phyloP scores from a whole-genome alignment of 2,888 invertebrate genomes.

The Caenorhabditis angaria region DNA sequence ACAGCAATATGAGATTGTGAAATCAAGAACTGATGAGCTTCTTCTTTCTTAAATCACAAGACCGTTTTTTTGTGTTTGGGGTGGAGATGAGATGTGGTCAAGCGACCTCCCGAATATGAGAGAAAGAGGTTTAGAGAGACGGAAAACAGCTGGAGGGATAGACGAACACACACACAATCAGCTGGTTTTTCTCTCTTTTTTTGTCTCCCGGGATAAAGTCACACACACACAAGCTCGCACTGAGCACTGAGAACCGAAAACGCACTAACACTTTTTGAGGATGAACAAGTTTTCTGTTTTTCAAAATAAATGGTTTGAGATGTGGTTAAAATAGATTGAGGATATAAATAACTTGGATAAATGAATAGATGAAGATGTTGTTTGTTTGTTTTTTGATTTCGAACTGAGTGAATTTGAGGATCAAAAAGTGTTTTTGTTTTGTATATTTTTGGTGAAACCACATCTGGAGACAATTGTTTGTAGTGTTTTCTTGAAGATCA shows the following conservation, averaged over 20 bases:
- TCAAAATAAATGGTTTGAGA: too few species aligned
- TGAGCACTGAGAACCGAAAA: slow-evolving; percentile 27
- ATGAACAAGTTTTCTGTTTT: neutral
- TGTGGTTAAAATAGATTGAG: slow-evolving; percentile 34
- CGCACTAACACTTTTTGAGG: slow-evolving; percentile 8
- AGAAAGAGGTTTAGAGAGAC: slow-evolving; percentile 33
- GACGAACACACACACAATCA: slow-evolving; percentile 19
- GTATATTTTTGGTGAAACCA: neutral
- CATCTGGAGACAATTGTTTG: neutral
- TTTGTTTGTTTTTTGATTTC: neutral
- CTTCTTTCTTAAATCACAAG: slow-evolving; percentile 5
- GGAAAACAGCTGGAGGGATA: neutral
- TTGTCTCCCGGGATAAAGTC: neutral
- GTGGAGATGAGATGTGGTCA: slow-evolving; percentile 33
- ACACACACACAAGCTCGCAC: slow-evolving; percentile 21
- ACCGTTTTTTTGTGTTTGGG: slow-evolving; percentile 4
- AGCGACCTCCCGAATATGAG: slow-evolving; percentile 16
- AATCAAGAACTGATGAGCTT: neutral
- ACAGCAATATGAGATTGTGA: neutral
- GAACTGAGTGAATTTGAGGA: too few species aligned
- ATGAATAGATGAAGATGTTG: neutral
- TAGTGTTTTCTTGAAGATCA: too few species aligned
- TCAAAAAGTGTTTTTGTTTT: neutral
- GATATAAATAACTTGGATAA: neutral
- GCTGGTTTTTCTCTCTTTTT: slow-evolving; percentile 33